Evolutionary conservation across 1,140 invertebrate genomes (phyloP), one percentile per base, ranked within the genome.

Genomic region (Maconellicoccus hirsutus): DNA sequence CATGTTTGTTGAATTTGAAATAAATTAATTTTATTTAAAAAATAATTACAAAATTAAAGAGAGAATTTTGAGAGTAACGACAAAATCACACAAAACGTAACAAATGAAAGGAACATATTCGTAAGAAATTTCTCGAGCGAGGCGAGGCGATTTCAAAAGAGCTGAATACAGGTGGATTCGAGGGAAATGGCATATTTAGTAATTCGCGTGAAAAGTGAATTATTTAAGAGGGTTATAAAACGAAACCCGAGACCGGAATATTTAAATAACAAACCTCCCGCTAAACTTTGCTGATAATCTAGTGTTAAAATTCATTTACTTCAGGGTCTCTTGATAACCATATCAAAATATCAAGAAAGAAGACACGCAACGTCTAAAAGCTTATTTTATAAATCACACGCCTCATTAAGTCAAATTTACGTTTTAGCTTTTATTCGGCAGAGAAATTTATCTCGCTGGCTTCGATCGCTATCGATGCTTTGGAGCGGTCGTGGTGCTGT

Each of bases 141-240:
- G n/a, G n/a, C n/a, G n/a, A n/a, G n/a, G n/a, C n/a, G n/a, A n/a
- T n/a, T n/a, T n/a, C n/a, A n/a, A 52, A 52, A 2, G n/a, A 16
- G 6, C 16, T 16, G 42, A 8, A 52, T 52, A 52, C n/a, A 4
- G 4, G 42, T 52, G n/a, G 42, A 52, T 52, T 52, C n/a, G 4
- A 52, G 42, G 42, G 16, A 52, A 52, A 52, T 52, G 42, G 42
- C 42, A 52, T 52, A 52, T 52, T 52, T 52, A 52, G 42, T 19
- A 19, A 52, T 52, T 52, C 42, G 42, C 42, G 42, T 52, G 42
- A 52, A 52, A 52, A 52, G 42, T 16, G 42, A 52, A 52, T 52
- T 52, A 52, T 52, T 52, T 52, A 52, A 52, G 42, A 52, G 42
- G 42, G 42, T 52, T 52, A 52, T 52, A 52, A 52, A 52, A 52